Evolutionary conservation across 1,140 invertebrate genomes (phyloP).

Genomic region (Drosophila albomicans): DNA sequence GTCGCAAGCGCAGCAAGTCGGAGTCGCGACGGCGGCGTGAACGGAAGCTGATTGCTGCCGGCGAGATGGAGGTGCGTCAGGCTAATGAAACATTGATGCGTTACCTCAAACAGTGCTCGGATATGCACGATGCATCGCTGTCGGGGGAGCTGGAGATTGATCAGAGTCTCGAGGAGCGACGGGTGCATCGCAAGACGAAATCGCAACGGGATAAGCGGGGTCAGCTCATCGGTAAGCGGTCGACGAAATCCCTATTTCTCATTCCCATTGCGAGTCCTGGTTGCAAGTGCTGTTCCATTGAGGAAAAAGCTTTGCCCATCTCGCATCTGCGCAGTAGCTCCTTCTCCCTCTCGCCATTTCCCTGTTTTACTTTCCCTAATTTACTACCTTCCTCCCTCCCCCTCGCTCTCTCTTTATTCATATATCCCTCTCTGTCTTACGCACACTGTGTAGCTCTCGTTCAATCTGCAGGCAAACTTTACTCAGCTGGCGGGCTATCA

Average conservation of each 20-base stretch:
- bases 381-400: not conserved
- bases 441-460: slow-evolving; percentile 3
- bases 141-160: slow-evolving; percentile 84
- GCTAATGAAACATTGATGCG: slow-evolving; percentile 84
- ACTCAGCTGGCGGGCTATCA: slow-evolving; percentile 80
- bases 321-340: slow-evolving; percentile 57
- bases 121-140: slow-evolving; percentile 84
- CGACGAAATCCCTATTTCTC: slow-evolving; percentile 26
- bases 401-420: not conserved
- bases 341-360: slow-evolving; percentile 1
- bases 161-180: slow-evolving; percentile 80
- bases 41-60: slow-evolving; percentile 81
- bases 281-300: slow-evolving; percentile 32
- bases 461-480: slow-evolving; percentile 70
- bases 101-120: slow-evolving; percentile 84
- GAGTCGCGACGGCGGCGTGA: slow-evolving; percentile 79
- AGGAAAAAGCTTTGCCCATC: slow-evolving; percentile 44
- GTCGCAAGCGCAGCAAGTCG: slow-evolving; percentile 84
- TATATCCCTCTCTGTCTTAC: not conserved
- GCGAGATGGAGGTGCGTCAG: slow-evolving; percentile 84
- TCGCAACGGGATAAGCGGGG: slow-evolving; percentile 84
- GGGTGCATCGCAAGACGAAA: slow-evolving; percentile 84
- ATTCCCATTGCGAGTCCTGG: slow-evolving; percentile 1
- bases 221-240: slow-evolving; percentile 78
- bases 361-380: not conserved